Conservation (phyloP, 2,888 invertebrate species). For the Phalangium opilio region DNA sequence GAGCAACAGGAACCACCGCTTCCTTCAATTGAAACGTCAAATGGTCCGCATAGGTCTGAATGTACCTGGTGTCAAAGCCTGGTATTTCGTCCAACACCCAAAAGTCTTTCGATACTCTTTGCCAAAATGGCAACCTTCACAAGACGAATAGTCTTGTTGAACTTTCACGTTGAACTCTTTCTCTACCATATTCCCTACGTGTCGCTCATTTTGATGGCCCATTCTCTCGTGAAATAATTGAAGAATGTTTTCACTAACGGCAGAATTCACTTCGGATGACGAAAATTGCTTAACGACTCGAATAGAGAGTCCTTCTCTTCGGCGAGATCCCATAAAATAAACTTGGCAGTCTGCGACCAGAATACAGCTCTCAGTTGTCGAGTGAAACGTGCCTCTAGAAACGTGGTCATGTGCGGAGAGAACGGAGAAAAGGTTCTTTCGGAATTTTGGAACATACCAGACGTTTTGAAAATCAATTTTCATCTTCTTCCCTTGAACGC, state of each 20-base stretch:
- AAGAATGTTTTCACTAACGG: background rate
- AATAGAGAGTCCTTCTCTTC: too few species aligned
- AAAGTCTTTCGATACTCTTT: conserved; percentile 5
- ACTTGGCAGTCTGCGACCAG: too few species aligned
- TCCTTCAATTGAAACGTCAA: conserved; percentile 7
- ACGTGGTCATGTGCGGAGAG: too few species aligned
- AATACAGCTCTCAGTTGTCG: too few species aligned
- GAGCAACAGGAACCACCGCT: conserved; percentile 12
- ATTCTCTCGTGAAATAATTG: conserved; percentile 4
- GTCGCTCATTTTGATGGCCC: conserved; percentile 3
- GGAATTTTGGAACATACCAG: too few species aligned
- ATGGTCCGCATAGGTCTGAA: conserved; percentile 14
- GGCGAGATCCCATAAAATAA: too few species aligned
- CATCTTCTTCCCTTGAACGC: too few species aligned
- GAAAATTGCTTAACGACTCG: too few species aligned
- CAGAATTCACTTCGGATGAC: too few species aligned
- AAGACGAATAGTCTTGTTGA: background rate
- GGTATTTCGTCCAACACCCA: background rate
- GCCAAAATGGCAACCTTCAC: conserved; percentile 6
- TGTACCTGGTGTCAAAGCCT: background rate
- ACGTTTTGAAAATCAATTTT: too few species aligned
- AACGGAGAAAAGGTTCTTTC: too few species aligned
- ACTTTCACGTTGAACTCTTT: conserved; percentile 1
- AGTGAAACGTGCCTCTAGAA: too few species aligned
- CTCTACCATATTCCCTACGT: background rate